Base-by-base conservation (phyloP, 2,888 invertebrate species). In the Brassicogethes aeneus region DNA sequence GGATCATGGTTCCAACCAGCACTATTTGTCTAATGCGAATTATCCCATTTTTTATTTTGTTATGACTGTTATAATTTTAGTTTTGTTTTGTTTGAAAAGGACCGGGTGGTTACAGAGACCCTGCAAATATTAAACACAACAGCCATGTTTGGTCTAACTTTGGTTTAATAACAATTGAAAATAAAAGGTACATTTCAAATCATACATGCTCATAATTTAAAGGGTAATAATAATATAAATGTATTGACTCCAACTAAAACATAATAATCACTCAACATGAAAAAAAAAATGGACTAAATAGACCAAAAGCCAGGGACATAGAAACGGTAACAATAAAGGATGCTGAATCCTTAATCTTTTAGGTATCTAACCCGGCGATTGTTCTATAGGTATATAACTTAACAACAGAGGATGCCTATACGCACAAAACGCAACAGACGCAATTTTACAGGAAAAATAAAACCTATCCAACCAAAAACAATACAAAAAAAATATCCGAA, bases 101-200 rank as follows among this genome's bases (percentile, higher is more conserved):
- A 23, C 34, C 3, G n/a, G 15, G 16, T 12, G 29, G 12, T 38
- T 17, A 32, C 32, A 12, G 32, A 32, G 32, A 55, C 53, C 55
- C 53, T 54, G 55, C 51, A 50, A 51, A 53, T 45, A 50, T 55
- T 58, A 59, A 57, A 59, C 52, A 61, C 56, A 58, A 52, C 55
- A 53, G 56, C 57, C 53, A 41, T 56, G 52, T 53, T 64, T 62
- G 64, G 64, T 65, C 66, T 66, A 65, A 66, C 65, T 66, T 67
- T 67, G 66, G 67, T 66, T 60, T 66, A 66, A 66, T 62, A 65
- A 66, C 65, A 66, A 66, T 65, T 65, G 65, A 67, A 66, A 67
- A 66, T 65, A 64, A 66, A 55, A 66, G 65, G 64, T 66, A 67
- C 66, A 67, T 62, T 66, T 64, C 64, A 61, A 45, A 32, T 59